Evolutionary conservation across 1,140 invertebrate species (phyloP).

Genomic region (Drosophila kurseongensis): DNA sequence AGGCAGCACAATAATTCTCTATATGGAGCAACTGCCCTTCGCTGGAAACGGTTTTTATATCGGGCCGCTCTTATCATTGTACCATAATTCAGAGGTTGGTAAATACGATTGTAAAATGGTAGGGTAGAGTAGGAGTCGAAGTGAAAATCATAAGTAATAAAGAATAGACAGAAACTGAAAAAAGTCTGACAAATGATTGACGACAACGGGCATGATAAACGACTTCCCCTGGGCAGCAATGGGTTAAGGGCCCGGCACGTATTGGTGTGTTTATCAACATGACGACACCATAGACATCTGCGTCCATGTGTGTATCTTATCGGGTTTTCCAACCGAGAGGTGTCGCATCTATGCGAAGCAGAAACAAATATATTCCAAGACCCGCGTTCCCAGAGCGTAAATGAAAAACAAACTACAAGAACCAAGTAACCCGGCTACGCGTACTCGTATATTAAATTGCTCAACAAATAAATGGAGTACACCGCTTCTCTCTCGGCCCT

Average conservation of each 20-base stretch:
- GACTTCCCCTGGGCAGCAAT: slow-evolving; percentile 58
- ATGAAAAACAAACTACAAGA: slow-evolving; percentile 70
- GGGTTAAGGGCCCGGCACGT: slow-evolving; percentile 52
- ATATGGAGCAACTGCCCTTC: slow-evolving; percentile 71
- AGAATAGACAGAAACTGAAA: slow-evolving; percentile 37
- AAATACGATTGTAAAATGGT: slow-evolving; percentile 28
- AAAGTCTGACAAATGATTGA: slow-evolving; percentile 77
- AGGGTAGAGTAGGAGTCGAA: slow-evolving; percentile 5
- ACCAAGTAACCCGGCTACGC: slow-evolving; percentile 16
- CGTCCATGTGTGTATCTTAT: slow-evolving; percentile 48
- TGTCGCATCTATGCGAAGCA: slow-evolving; percentile 43
- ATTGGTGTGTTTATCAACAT: slow-evolving; percentile 38
- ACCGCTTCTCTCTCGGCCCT: neutral
- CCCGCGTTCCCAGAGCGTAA: slow-evolving; percentile 27
- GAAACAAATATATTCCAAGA: slow-evolving; percentile 35
- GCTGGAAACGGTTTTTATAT: slow-evolving; percentile 31
- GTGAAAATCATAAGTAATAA: slow-evolving; percentile 13
- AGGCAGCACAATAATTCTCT: slow-evolving; percentile 3
- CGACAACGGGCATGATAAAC: slow-evolving; percentile 66
- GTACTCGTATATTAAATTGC: slow-evolving; percentile 58
- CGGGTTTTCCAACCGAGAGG: slow-evolving; percentile 26
- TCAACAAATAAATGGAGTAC: slow-evolving; percentile 54
- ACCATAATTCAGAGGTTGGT: slow-evolving; percentile 36
- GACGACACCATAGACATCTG: slow-evolving; percentile 31
- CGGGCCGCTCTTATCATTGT: slow-evolving; percentile 46